Base-by-base conservation (phyloP, 2,888 invertebrate genomes). In the Synergus umbraculus region DNA sequence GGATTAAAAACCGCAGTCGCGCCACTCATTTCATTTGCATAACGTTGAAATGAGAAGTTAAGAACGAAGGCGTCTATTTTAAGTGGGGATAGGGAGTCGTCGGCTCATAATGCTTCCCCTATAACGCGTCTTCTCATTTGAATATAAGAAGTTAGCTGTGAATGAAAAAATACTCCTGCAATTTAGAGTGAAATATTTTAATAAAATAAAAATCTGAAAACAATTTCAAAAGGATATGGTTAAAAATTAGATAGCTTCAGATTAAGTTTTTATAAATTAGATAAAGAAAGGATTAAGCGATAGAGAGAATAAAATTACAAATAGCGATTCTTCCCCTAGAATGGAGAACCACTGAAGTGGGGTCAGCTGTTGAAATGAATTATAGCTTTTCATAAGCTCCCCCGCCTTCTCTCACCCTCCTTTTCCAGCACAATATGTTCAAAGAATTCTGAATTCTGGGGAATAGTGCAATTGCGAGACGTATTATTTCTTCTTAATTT, bases 1-100 rank as follows among this genome's bases (percentile, higher is more conserved):
- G 81, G 78, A 82, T 82, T 85, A 86, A 83, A 78, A 83, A 82
- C 81, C 79, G 79, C 79, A 82, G 80, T 67, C 82, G 54, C 81
- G 82, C 43, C 78, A 29, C 84, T 77, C 79, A 78, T 81, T 84
- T 65, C 83, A 89, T 90, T 89, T 88, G 87, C 90, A 89, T 89
- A 89, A 88, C 86, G 86, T 85, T 85, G 78, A 87, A 88, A 88
- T 86, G 86, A 88, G 86, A 86, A 83, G 86, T 83, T 85, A 86
- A 88, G 86, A 88, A 89, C 88, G 87, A 87, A 86, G 87, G 84
- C 85, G 84, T 83, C 88, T 87, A 87, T 88, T 87, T 87, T 83
- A 87, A 79, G 83, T 76, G 83, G 84, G 80, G 85, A 85, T 82
- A 82, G 78, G 85, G 83, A 84, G 83, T 83, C 81, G 83, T 83